A percentile compares a stretch with the other conserved stretches of the same genome.
Evolutionary conservation across 2,113 vertebrate species (phyloP).

Genomic region (Campylorhamphus procurvoides): DNA sequence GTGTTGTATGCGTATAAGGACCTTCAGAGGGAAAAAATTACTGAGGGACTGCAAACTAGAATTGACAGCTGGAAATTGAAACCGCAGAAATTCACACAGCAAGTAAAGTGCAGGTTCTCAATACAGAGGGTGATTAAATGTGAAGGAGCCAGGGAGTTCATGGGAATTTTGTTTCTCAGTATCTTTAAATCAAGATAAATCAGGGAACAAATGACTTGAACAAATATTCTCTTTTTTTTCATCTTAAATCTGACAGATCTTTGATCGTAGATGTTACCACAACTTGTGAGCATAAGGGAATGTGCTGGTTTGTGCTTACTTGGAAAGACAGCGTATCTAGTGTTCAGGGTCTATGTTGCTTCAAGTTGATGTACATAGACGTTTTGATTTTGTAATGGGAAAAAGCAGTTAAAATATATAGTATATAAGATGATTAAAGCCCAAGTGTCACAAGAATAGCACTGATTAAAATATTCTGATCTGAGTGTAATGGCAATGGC

Average conservation of each 20-base stretch:
- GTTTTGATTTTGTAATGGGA: not conserved
- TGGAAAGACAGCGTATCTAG: not conserved
- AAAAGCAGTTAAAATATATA: not conserved
- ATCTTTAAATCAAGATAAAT: not conserved
- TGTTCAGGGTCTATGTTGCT: not conserved
- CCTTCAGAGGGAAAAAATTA: not conserved
- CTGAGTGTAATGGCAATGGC: not conserved
- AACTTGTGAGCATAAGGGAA: not conserved
- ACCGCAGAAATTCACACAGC: not conserved
- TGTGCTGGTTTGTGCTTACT: not conserved
- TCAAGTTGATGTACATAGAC: not conserved
- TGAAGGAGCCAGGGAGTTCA: not conserved
- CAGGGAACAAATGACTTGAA: not conserved
- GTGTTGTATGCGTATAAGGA: fast-evolving
- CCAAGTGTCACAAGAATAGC: not conserved
- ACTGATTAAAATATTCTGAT: not conserved
- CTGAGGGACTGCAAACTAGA: not conserved
- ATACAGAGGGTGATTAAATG: not conserved
- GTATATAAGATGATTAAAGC: not conserved
- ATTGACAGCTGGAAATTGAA: not conserved
- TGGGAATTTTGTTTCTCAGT: not conserved
- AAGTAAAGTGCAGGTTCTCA: not conserved
- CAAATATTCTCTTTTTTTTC: not conserved
- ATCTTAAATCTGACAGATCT: not conserved
- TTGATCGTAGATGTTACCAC: not conserved